Conservation (phyloP, 2,888 invertebrate species). For the Adelognathus sp. region DNA sequence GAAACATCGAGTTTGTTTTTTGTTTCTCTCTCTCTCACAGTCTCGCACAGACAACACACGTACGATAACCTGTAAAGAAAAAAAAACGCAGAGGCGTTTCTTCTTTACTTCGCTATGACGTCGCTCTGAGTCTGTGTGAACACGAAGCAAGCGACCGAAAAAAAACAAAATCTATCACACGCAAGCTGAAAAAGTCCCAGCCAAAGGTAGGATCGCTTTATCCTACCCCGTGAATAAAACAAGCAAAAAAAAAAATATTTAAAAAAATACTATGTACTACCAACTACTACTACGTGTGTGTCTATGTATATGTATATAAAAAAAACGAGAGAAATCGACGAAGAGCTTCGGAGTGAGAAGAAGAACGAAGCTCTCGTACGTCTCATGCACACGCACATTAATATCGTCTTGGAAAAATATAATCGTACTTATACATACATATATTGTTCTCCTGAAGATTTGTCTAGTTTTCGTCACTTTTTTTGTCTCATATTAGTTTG, state of each 20-base stretch:
- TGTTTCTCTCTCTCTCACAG: slow-evolving; percentile 11
- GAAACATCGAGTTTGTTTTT: slow-evolving; percentile 12
- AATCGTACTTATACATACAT: slow-evolving; percentile 17
- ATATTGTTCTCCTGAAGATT: slow-evolving; percentile 20
- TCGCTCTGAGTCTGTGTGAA: slow-evolving; percentile 71
- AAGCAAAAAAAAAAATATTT: slow-evolving; percentile 28
- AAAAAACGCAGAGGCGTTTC: slow-evolving; percentile 14
- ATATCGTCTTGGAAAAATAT: slow-evolving; percentile 12
- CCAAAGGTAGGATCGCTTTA: slow-evolving; percentile 70
- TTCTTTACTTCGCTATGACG: slow-evolving; percentile 69
- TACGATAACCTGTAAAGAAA: too few relatives aligned
- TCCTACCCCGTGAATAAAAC: slow-evolving; percentile 64
- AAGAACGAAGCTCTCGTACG: slow-evolving; percentile 49
- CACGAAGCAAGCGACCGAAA: slow-evolving; percentile 36
- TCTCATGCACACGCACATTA: slow-evolving; percentile 44
- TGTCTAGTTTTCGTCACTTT: slow-evolving; percentile 15
- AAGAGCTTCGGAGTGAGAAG: slow-evolving; percentile 10
- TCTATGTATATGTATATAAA: slow-evolving; percentile 24
- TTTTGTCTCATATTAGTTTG: slow-evolving; percentile 27
- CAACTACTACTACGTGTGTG: slow-evolving; percentile 25
- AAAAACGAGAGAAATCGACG: slow-evolving; percentile 35
- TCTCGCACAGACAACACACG: too few relatives aligned
- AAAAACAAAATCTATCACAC: slow-evolving; percentile 23
- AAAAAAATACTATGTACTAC: slow-evolving; percentile 29
- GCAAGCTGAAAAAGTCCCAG: slow-evolving; percentile 62